Percentiles rank a stretch among this genome's conserved stretches.
Conservation (phyloP, 2,888 invertebrate species). For the Ennomos erosarius region DNA sequence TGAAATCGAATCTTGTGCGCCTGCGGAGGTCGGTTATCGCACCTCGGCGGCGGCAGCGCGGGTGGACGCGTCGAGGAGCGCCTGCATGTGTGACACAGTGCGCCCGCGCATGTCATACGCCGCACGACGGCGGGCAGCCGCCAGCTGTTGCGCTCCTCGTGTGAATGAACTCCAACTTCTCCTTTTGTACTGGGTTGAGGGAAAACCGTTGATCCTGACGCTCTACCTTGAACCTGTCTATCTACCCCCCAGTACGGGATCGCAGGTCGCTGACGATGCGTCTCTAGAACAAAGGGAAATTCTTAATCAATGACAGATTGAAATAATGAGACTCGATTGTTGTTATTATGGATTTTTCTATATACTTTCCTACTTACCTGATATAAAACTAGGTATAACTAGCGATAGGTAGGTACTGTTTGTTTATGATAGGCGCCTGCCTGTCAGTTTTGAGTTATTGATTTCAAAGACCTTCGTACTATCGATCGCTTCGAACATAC, state of each 20-base stretch:
- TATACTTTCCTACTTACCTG: too few relatives aligned
- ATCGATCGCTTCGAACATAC: conserved; percentile 8
- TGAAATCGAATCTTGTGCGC: conserved; percentile 75
- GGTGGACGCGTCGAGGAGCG: conserved; percentile 39
- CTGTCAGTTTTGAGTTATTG: conserved; percentile 1
- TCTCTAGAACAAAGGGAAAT: conserved; percentile 35
- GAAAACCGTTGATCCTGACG: conserved; percentile 44
- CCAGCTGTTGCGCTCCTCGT: conserved; percentile 46
- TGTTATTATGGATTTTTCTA: not conserved
- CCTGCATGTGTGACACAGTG: conserved; percentile 63
- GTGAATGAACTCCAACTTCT: conserved; percentile 45
- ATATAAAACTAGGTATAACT: too few relatives aligned
- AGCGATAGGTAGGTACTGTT: too few relatives aligned
- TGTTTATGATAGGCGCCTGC: too few relatives aligned
- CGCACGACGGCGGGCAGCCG: conserved; percentile 42
- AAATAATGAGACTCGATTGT: conserved; percentile 8
- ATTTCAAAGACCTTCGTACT: conserved; percentile 13
- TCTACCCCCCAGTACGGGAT: conserved; percentile 43
- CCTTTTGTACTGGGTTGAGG: conserved; percentile 35
- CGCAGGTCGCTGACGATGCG: conserved; percentile 30
- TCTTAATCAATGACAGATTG: conserved; percentile 16
- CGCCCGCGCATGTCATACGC: conserved; percentile 59
- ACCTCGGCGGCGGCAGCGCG: conserved; percentile 49
- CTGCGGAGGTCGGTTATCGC: conserved; percentile 72
- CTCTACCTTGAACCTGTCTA: conserved; percentile 49